These are phyloP conservation scores for Syrrhaptes paradoxus DNA, from an alignment of 2,113 vertebrate species.

Conservation along the genomic window DNA sequence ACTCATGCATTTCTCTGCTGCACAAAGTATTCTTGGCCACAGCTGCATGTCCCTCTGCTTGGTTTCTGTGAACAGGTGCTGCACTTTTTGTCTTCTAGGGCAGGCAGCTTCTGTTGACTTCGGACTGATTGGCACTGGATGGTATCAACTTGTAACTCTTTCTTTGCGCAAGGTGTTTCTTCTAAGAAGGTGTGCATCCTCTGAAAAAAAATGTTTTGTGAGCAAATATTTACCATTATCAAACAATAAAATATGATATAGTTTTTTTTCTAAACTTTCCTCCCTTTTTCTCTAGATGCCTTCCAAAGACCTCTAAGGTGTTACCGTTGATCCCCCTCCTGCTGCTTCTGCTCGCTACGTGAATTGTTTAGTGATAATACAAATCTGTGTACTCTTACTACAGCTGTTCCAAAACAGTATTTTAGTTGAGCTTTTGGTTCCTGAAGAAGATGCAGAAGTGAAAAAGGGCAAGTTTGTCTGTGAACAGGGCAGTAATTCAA, in stretches of 20 bases:
- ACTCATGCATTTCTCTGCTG: not conserved
- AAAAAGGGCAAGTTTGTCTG: not conserved
- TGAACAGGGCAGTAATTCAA: not conserved
- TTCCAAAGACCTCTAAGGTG: conserved; percentile 50
- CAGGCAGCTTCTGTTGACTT: conserved; percentile 50
- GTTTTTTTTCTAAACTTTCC: not conserved
- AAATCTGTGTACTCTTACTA: not conserved
- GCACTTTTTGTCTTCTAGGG: not conserved
- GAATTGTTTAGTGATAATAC: not conserved
- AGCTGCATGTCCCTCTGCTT: not conserved
- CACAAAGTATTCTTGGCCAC: not conserved
- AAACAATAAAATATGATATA: not conserved
- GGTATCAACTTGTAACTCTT: conserved; percentile 76
- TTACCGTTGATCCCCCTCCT: conserved; percentile 77
- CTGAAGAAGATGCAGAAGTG: not conserved
- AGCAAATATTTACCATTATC: not conserved
- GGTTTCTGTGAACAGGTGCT: not conserved
- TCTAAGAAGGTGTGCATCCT: conserved; percentile 76
- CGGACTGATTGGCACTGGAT: conserved; percentile 79
- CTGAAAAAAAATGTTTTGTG: not conserved
- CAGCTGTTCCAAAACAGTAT: not conserved
- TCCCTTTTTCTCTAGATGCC: conserved; percentile 77
- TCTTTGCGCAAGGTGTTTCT: conserved; percentile 84
- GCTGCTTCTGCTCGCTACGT: conserved; percentile 83
- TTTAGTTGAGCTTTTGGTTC: not conserved